Conservation (phyloP, 1,140 invertebrate genomes). For the Pentalonia nigronervosa region DNA sequence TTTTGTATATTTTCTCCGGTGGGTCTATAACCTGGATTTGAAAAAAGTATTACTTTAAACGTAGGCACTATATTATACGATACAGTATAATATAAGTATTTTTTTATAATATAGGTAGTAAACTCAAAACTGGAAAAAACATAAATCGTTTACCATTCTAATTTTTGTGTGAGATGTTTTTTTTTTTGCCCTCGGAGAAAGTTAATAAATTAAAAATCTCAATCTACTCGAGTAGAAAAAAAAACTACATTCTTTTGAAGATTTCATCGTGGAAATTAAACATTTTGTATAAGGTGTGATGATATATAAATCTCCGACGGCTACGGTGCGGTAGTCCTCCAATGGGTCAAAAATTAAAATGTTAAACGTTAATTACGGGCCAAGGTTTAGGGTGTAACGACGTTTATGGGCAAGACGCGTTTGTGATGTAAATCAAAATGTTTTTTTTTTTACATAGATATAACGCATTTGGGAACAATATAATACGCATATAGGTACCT, state of each 20-base stretch:
- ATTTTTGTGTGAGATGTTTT: neutral
- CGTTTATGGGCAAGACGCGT: neutral
- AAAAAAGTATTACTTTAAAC: neutral
- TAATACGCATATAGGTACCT: neutral
- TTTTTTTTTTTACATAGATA: neutral
- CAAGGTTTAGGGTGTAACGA: neutral
- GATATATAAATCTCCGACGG: neutral
- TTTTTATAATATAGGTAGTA: neutral
- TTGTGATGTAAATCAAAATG: constrained; percentile 7
- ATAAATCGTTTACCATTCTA: constrained; percentile 13
- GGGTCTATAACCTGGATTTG: neutral
- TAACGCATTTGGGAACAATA: neutral
- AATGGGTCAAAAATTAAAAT: constrained; percentile 14
- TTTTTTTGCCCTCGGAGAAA: constrained; percentile 3
- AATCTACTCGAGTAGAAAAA: neutral
- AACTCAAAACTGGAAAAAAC: constrained; percentile 32
- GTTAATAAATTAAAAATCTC: constrained; percentile 27
- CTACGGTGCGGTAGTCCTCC: neutral
- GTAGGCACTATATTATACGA: neutral
- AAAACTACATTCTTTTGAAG: constrained; percentile 25
- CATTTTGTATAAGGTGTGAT: neutral
- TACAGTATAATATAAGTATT: neutral
- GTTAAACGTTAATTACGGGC: constrained; percentile 21
- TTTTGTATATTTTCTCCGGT: neutral
- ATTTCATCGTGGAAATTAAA: constrained; percentile 17